A percentile compares a stretch with the other conserved stretches of the same genome.
These are phyloP conservation scores for Propithecus perrieri DNA, from an alignment of 2,797 vertebrate species.

Conservation along the genomic window DNA sequence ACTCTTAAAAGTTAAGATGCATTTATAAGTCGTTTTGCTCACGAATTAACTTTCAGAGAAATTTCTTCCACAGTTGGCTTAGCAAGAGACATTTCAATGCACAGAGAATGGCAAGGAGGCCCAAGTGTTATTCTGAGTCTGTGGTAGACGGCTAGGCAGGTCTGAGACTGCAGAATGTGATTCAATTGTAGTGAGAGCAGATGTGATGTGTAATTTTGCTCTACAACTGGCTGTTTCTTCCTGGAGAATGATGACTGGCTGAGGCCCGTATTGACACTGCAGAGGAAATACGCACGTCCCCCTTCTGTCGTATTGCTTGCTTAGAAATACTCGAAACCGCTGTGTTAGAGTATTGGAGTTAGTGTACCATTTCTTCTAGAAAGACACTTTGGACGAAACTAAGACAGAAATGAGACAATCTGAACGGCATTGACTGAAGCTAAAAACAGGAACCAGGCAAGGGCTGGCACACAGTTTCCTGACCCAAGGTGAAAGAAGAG, in stretches of 20 bases:
- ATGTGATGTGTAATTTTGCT: conserved; percentile 30
- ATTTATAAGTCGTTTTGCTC: conserved; percentile 1
- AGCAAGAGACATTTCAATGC: neutral
- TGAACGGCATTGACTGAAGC: neutral
- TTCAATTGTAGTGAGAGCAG: conserved; percentile 19
- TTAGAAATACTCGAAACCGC: neutral
- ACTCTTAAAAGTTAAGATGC: neutral
- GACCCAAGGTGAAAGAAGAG: neutral
- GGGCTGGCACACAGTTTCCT: conserved; percentile 15
- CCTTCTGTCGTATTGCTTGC: neutral
- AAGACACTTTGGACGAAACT: neutral
- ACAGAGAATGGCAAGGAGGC: neutral
- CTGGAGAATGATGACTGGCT: neutral
- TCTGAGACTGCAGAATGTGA: neutral
- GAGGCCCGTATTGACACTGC: neutral
- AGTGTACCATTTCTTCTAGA: neutral
- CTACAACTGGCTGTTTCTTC: neutral
- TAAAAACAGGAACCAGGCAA: conserved; percentile 14
- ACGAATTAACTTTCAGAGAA: neutral
- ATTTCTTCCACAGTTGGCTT: conserved; percentile 25
- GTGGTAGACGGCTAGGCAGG: neutral
- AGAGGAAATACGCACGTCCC: neutral
- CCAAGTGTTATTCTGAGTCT: neutral
- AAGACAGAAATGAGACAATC: neutral
- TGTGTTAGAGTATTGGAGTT: neutral